Percentiles rank a stretch among this genome's conserved stretches.
These are phyloP conservation scores for Plumapathes pennacea DNA, from an alignment of 92 coral and sea anemone species.

Conservation along the genomic window DNA sequence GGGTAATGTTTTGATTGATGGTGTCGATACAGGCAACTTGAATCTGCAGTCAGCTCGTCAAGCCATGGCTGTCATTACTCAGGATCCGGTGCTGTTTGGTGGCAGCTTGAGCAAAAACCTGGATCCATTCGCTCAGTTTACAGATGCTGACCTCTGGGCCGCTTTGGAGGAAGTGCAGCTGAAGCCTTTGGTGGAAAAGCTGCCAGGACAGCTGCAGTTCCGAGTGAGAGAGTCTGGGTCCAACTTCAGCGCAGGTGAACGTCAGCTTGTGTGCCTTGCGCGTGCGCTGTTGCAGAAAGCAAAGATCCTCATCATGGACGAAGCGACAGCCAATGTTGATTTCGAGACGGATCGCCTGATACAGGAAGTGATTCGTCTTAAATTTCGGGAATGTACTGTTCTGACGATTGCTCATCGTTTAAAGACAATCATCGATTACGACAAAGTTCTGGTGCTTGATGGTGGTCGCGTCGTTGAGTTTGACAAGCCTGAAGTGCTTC, in stretches of 20 bases:
- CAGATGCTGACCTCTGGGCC: constrained; percentile 76
- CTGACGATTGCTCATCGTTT: constrained; percentile 72
- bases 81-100: constrained; percentile 65
- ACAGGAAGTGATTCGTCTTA: constrained; percentile 79
- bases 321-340: constrained; percentile 79
- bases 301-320: constrained; percentile 76
- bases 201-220: constrained; percentile 75
- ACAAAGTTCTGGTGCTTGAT: constrained; percentile 78
- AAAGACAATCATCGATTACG: constrained; percentile 80
- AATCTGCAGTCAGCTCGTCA: constrained; percentile 77
- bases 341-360: constrained; percentile 84
- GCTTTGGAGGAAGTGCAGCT: constrained; percentile 70
- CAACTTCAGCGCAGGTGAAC: constrained; percentile 56
- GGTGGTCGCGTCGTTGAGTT: constrained; percentile 75
- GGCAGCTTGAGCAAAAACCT: constrained; percentile 74
- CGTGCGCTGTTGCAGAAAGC: constrained; percentile 64
- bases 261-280: constrained; percentile 67
- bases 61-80: constrained; percentile 66
- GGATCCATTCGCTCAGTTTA: constrained; percentile 65
- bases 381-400: constrained; percentile 60
- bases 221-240: constrained; percentile 67
- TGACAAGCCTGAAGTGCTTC: constrained; percentile 73
- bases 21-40: constrained; percentile 53
- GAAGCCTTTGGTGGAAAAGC: constrained; percentile 68
- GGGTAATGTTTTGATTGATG: constrained; percentile 68